Percentiles rank a stretch among this genome's conserved stretches.
Conservation (phyloP, 2,888 invertebrate species). For the Psococerastis gibbosa region DNA sequence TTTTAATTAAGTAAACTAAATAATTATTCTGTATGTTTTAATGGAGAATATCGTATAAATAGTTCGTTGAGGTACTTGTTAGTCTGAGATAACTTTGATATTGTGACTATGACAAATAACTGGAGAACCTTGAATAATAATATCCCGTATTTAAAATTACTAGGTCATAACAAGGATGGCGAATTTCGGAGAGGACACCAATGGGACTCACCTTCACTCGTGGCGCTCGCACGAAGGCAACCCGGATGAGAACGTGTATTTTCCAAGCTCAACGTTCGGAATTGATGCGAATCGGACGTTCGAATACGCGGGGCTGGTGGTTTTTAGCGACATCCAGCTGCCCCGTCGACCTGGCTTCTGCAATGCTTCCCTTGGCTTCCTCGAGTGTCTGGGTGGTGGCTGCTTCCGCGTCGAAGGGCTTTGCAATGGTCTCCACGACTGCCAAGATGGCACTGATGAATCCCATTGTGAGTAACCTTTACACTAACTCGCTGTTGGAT, state of each 20-base stretch:
- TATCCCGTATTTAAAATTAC: no score
- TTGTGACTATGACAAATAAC: no score
- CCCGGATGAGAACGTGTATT: slow-evolving; percentile 68
- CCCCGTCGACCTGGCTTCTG: slow-evolving; percentile 47
- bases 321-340: slow-evolving; percentile 75
- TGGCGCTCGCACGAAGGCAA: slow-evolving; percentile 75
- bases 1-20: no score
- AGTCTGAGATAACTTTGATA: no score
- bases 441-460: slow-evolving; percentile 74
- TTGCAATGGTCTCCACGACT: slow-evolving; percentile 64
- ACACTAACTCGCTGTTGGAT: no score
- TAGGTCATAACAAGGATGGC: slow-evolving; percentile 73
- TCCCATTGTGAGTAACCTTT: slow-evolving; percentile 47
- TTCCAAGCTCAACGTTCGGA: slow-evolving; percentile 77
- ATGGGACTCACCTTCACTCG: slow-evolving; percentile 62
- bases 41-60: no score
- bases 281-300: slow-evolving; percentile 90
- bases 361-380: slow-evolving; percentile 49
- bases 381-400: slow-evolving; percentile 61
- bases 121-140: no score
- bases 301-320: slow-evolving; percentile 64
- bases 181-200: slow-evolving; percentile 65
- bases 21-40: no score
- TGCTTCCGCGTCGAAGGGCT: slow-evolving; percentile 57
- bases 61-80: no score